Evolutionary conservation across 2,888 invertebrate genomes (phyloP), one percentile per base, ranked within the genome.

Genomic region (Drosophila paramelanica): DNA sequence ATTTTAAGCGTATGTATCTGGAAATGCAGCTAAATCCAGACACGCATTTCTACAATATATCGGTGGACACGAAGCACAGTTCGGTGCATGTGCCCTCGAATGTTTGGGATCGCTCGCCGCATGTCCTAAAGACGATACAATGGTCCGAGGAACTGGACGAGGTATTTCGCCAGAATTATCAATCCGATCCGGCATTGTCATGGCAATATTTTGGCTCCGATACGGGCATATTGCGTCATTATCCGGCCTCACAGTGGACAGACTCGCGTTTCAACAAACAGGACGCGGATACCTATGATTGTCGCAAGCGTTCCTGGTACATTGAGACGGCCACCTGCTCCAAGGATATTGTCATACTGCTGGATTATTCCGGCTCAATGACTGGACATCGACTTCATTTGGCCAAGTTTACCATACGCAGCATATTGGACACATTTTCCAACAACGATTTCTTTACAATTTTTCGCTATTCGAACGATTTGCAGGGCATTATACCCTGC

Each of bases 201-300:
- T 99, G 99, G 98, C 99, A 99, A 93, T 99, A 98, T 92, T 99
- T 99, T 92, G 98, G 99, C 31, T 98, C 98, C 79, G 95, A 97
- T 33, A 95, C 96, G 4, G 99, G 99, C 13, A 96, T 99, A 87
- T 94, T 99, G 84, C 93, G 99, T 7, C 97, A 97, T 90, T 99
- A 96, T 93, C 99, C 99, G 55, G 96, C 96, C 1, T 94, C 95
- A 92, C 94, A 94, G 20, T 96, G 96, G 97, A 93, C 93, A 31
- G 83, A 89, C 5, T 60, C 80, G 5, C 50, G 72, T 0, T 67
- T 67, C 6, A 89, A 90, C 51, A 89, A 92, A 53, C 92, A 93
- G 46, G 93, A 93, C 72, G 93, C 93, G 6, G 98, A 98, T 91
- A 94, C 96, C 2, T 99, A 97, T 92, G 99, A 99, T 92, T 98